These are phyloP conservation scores for Bathynomus jamesi DNA, from an alignment of 1,140 invertebrate genomes.

Conservation along the genomic window DNA sequence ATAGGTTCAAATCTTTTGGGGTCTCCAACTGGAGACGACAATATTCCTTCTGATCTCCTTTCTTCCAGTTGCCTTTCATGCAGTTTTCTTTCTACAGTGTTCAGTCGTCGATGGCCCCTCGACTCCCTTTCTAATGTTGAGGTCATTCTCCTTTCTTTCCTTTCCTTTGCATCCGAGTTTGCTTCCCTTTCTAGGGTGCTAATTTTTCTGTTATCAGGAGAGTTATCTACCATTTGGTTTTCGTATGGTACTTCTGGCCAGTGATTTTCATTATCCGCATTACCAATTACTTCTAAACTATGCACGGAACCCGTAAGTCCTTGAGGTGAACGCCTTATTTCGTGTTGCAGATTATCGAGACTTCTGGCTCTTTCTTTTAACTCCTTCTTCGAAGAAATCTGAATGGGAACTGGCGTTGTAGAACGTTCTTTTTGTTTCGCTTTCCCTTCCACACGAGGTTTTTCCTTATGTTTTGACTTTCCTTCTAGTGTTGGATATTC, in stretches of 20 bases:
- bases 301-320: conserved; percentile 13
- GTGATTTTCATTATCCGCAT: conserved; percentile 11
- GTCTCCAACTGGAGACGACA: background rate
- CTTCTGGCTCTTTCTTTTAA: conserved; percentile 29
- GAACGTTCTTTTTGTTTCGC: background rate
- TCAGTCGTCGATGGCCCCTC: conserved; percentile 25
- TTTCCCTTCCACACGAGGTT: background rate
- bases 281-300: conserved; percentile 17
- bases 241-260: conserved; percentile 18
- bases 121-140: conserved; percentile 16
- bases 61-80: conserved; percentile 15
- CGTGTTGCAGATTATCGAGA: conserved; percentile 33
- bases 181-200: conserved; percentile 18
- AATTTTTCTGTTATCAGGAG: conserved; percentile 11
- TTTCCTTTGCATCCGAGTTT: too few species aligned
- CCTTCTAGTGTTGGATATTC: background rate
- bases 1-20: background rate
- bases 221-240: conserved; percentile 5
- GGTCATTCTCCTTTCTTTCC: background rate
- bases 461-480: background rate
- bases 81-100: conserved; percentile 21
- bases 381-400: conserved; percentile 22
- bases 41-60: background rate
- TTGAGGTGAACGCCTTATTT: conserved; percentile 19
- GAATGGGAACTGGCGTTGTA: conserved; percentile 6